Percentiles rank a stretch among this genome's conserved stretches.
Evolutionary conservation across 2,797 vertebrate genomes (phyloP).

Genomic region (Myotis daubentonii): DNA sequence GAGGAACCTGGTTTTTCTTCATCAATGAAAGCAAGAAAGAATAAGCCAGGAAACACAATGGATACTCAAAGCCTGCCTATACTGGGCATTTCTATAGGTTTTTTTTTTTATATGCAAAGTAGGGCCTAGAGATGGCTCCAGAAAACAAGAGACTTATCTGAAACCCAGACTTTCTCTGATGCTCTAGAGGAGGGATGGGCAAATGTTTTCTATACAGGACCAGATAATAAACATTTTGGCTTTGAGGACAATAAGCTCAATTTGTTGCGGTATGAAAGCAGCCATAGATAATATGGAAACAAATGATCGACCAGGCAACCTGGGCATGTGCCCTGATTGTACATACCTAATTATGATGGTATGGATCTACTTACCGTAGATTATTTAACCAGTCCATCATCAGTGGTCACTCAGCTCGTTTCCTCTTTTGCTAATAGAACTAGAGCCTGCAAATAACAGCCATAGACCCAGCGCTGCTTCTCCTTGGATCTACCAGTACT

Average conservation of each 20-base stretch:
- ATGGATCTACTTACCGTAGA: neutral
- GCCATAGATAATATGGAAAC: neutral
- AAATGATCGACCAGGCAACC: no score
- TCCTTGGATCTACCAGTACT: no score
- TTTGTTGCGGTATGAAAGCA: neutral
- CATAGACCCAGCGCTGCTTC: no score
- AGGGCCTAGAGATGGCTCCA: neutral
- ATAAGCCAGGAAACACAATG: neutral
- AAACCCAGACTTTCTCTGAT: neutral
- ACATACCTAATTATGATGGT: neutral
- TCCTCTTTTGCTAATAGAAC: neutral
- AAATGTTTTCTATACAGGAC: neutral
- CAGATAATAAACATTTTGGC: neutral
- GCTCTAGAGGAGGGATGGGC: neutral
- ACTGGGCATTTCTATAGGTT: neutral
- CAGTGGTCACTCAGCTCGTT: no score
- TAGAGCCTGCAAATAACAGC: neutral
- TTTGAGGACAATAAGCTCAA: neutral
- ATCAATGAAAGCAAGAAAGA: neutral
- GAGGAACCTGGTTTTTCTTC: neutral
- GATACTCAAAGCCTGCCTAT: neutral
- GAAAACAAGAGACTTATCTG: neutral
- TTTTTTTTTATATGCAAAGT: neutral
- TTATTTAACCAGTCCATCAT: neutral
- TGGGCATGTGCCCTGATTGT: no score